A percentile compares a stretch with the other conserved stretches of the same genome.
These are phyloP conservation scores for Philereme transversata DNA, from an alignment of 2,888 invertebrate genomes.

Conservation along the genomic window DNA sequence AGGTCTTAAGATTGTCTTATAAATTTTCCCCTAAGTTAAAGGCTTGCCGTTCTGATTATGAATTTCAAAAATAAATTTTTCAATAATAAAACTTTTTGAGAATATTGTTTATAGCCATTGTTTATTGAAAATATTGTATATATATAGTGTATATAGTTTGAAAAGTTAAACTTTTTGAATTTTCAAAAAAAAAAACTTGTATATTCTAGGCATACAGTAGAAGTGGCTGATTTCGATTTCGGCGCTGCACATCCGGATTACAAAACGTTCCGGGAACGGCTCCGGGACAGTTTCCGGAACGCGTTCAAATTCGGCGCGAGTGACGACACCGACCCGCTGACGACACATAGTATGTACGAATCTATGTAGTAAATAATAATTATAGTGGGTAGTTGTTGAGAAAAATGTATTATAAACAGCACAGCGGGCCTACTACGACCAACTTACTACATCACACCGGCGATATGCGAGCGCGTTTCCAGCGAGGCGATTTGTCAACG, in stretches of 20 bases:
- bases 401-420: neutral
- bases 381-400: conserved; percentile 1
- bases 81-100: too few relatives aligned
- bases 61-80: too few relatives aligned
- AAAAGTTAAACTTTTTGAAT: too few relatives aligned
- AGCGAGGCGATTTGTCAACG: too few relatives aligned
- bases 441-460: too few relatives aligned
- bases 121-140: too few relatives aligned
- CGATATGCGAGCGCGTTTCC: too few relatives aligned
- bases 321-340: conserved; percentile 72
- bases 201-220: conserved; percentile 88
- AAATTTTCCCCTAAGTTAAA: too few relatives aligned
- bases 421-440: neutral
- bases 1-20: too few relatives aligned
- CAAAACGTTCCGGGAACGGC: conserved; percentile 92
- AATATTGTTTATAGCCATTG: too few relatives aligned
- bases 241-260: conserved; percentile 93
- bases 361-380: conserved; percentile 76
- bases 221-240: conserved; percentile 96
- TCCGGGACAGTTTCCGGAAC: conserved; percentile 88
- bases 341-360: conserved; percentile 78
- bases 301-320: conserved; percentile 67
- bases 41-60: too few relatives aligned
- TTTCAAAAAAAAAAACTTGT: neutral
- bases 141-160: too few relatives aligned